phyloP scores from a whole-genome alignment of 2,888 invertebrate species.

The Barypeithes pellucidus region DNA sequence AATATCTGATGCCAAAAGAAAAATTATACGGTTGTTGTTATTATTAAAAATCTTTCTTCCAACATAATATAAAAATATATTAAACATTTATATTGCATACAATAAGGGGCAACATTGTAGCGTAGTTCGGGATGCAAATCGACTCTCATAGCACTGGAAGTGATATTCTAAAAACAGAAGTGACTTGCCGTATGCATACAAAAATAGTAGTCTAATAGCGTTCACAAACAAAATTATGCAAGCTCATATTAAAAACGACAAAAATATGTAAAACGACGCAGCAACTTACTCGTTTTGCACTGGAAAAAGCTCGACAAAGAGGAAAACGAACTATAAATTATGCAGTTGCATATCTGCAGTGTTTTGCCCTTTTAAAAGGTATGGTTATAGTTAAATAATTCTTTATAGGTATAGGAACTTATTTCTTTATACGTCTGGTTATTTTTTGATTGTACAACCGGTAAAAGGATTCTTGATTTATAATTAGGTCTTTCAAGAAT shows the following conservation, averaged over 20 bases:
- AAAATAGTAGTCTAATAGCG: conserved; percentile 48
- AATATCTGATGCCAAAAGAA: too few relatives aligned
- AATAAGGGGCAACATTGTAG: conserved; percentile 22
- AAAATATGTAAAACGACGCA: conserved; percentile 49
- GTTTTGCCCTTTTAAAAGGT: conserved; percentile 42
- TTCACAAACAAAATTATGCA: conserved; percentile 53
- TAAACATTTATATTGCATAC: not conserved
- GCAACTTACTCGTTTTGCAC: conserved; percentile 40
- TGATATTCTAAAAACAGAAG: conserved; percentile 42
- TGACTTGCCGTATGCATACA: conserved; percentile 39
- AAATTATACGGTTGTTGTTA: too few relatives aligned
- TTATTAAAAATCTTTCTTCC: too few relatives aligned
- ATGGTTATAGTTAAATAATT: conserved; percentile 12
- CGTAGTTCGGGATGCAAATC: conserved; percentile 18
- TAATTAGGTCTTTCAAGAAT: too few relatives aligned
- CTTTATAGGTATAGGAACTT: not conserved
- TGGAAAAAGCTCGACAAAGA: conserved; percentile 43
- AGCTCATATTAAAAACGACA: conserved; percentile 51
- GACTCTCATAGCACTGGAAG: conserved; percentile 34
- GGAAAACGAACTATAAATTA: conserved; percentile 48
- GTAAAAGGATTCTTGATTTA: not conserved
- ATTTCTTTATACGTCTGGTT: too few relatives aligned
- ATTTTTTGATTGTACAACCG: too few relatives aligned
- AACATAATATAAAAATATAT: not conserved
- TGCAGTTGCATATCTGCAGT: conserved; percentile 49